A percentile compares a stretch with the other conserved stretches of the same genome.
phyloP scores from a whole-genome alignment of 2,113 vertebrate genomes.

The Sminthopsis crassicaudata region DNA sequence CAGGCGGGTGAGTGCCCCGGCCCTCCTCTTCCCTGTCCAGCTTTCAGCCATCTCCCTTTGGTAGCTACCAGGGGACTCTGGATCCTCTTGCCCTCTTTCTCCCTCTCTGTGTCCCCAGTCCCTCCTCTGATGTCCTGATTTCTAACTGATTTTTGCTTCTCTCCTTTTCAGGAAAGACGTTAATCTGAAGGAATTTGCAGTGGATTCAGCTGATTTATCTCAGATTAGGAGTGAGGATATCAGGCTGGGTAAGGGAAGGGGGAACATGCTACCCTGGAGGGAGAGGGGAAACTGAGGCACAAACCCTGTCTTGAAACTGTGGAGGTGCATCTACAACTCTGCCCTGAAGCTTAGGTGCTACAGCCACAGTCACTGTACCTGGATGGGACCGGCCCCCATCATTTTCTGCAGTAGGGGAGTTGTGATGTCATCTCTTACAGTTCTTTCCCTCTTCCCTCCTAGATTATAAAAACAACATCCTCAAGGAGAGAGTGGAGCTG shows the following conservation, averaged over 20 bases:
- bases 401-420: background rate
- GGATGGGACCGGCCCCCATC: background rate
- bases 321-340: background rate
- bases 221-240: constrained; percentile 86
- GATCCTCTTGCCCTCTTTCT: background rate
- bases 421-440: too few species aligned
- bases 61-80: background rate
- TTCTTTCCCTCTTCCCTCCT: constrained; percentile 61
- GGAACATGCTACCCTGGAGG: background rate
- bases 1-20: constrained; percentile 63
- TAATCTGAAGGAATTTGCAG: constrained; percentile 87
- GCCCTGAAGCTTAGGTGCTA: background rate
- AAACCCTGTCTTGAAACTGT: background rate
- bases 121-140: accelerated
- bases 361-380: background rate
- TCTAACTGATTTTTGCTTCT: background rate
- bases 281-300: background rate
- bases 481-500: constrained; percentile 90
- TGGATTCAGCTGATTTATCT: constrained; percentile 83
- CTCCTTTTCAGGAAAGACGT: constrained; percentile 85
- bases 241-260: constrained; percentile 85
- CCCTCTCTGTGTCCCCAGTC: background rate
- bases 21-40: background rate
- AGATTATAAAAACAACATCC: constrained; percentile 98
- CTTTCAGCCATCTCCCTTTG: background rate